Conservation (phyloP, 2,888 invertebrate species). For the Rhagium mordax region DNA sequence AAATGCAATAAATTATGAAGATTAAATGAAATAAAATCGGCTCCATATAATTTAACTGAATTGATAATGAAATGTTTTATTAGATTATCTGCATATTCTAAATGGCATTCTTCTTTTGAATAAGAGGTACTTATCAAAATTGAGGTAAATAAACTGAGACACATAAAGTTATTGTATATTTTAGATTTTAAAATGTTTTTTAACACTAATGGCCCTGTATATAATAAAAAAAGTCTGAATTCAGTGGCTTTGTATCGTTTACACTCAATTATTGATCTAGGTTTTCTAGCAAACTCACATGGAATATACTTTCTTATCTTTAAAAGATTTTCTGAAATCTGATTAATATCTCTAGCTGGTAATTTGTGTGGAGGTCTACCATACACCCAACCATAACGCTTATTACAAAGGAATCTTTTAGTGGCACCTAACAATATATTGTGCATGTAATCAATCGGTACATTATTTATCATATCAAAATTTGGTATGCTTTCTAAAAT, state of each 20-base stretch:
- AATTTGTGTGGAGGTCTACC: conserved; percentile 39
- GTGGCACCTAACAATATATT: conserved; percentile 15
- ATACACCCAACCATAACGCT: conserved; percentile 34
- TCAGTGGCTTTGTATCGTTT: conserved; percentile 42
- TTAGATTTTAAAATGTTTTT: conserved; percentile 19
- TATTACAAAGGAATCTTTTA: conserved; percentile 29
- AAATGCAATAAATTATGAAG: conserved; percentile 33
- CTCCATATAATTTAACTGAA: background rate
- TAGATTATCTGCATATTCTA: conserved; percentile 37
- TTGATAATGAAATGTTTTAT: conserved; percentile 38
- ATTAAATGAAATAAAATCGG: conserved; percentile 24
- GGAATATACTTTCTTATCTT: conserved; percentile 37
- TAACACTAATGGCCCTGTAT: conserved; percentile 37
- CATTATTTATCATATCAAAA: conserved; percentile 31
- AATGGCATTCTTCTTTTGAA: background rate
- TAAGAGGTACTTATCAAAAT: conserved; percentile 27
- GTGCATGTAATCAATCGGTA: conserved; percentile 35
- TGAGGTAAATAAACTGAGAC: conserved; percentile 28
- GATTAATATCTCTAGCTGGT: conserved; percentile 14
- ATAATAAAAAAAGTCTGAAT: conserved; percentile 42
- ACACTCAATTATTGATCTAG: conserved; percentile 35
- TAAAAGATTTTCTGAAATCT: conserved; percentile 2
- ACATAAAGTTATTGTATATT: conserved; percentile 35
- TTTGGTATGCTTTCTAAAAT: conserved; percentile 27
- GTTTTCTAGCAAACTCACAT: conserved; percentile 37